Conservation (phyloP, 2,888 invertebrate genomes). For the Ectropis crepuscularia region DNA sequence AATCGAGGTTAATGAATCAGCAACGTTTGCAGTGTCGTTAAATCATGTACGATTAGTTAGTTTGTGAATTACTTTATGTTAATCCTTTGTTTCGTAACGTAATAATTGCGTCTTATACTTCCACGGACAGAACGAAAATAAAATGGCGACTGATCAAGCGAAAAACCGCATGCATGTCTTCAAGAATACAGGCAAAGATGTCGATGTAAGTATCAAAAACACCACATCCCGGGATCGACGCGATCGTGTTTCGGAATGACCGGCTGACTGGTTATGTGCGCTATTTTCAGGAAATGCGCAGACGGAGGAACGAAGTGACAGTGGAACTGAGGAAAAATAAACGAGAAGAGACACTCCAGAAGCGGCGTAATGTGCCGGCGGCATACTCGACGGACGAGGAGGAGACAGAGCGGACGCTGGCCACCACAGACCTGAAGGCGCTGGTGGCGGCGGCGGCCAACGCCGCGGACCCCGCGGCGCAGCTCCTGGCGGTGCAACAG, state of each 20-base stretch:
- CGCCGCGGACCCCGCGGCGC: slow-evolving; percentile 90
- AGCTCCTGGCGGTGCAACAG: slow-evolving; percentile 96
- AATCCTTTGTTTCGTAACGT: slow-evolving; percentile 75
- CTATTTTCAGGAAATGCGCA: slow-evolving; percentile 94
- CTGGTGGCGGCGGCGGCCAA: slow-evolving; percentile 95
- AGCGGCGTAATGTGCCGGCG: slow-evolving; percentile 97
- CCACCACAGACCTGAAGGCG: slow-evolving; percentile 90
- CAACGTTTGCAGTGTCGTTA: slow-evolving; percentile 67
- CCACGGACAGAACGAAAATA: slow-evolving; percentile 76
- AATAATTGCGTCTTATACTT: slow-evolving; percentile 65
- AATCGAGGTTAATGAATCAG: slow-evolving; percentile 74
- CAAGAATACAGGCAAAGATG: slow-evolving; percentile 99
- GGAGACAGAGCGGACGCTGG: slow-evolving; percentile 88
- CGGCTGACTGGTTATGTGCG: slow-evolving; percentile 43
- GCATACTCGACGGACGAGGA: slow-evolving; percentile 93
- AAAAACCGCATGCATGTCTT: slow-evolving; percentile 96
- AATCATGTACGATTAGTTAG: slow-evolving; percentile 78
- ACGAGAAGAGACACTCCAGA: slow-evolving; percentile 97
- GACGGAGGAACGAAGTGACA: slow-evolving; percentile 97
- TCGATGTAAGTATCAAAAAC: slow-evolving; percentile 92
- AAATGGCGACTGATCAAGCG: slow-evolving; percentile 91
- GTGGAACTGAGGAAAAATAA: slow-evolving; percentile 99
- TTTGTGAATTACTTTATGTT: slow-evolving; percentile 69
- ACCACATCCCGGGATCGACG: slow-evolving; percentile 4
- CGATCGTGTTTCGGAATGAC: slow-evolving; percentile 11